phyloP scores from a whole-genome alignment of 2,888 invertebrate species.

The Lasioglossum oenotherae region DNA sequence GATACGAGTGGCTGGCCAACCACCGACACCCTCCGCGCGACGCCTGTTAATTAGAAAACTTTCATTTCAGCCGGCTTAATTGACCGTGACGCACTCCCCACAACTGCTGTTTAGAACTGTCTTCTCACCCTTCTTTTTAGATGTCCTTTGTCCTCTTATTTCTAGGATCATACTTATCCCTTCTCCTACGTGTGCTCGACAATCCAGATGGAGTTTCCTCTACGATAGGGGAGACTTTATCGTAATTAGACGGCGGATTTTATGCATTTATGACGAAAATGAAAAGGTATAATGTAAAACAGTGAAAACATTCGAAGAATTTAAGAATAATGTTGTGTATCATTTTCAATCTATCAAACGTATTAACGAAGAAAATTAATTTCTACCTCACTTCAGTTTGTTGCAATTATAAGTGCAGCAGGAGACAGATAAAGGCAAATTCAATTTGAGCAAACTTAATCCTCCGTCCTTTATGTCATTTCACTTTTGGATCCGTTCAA shows the following conservation, averaged over 20 bases:
- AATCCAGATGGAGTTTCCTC: neutral
- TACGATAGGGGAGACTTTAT: too few relatives aligned
- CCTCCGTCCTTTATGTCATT: too few relatives aligned
- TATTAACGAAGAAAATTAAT: too few relatives aligned
- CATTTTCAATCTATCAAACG: too few relatives aligned
- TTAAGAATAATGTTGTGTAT: too few relatives aligned
- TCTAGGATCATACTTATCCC: neutral
- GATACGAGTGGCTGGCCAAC: conserved; percentile 28
- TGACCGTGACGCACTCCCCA: conserved; percentile 30
- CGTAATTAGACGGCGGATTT: neutral
- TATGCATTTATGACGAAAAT: too few relatives aligned
- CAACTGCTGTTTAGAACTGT: conserved; percentile 31
- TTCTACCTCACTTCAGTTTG: too few relatives aligned
- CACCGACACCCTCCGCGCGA: conserved; percentile 18
- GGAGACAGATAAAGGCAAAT: neutral
- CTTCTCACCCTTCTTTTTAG: neutral
- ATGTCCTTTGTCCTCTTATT: too few relatives aligned
- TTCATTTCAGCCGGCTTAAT: conserved; percentile 53
- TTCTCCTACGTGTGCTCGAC: neutral
- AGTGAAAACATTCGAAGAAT: too few relatives aligned
- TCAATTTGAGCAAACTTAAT: too few relatives aligned
- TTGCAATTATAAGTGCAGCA: neutral
- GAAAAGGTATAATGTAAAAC: too few relatives aligned
- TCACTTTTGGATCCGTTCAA: too few relatives aligned
- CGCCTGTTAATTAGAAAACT: conserved; percentile 61